These are phyloP conservation scores for Xerus rutilus DNA, from an alignment of 2,797 vertebrate genomes.

Conservation along the genomic window DNA sequence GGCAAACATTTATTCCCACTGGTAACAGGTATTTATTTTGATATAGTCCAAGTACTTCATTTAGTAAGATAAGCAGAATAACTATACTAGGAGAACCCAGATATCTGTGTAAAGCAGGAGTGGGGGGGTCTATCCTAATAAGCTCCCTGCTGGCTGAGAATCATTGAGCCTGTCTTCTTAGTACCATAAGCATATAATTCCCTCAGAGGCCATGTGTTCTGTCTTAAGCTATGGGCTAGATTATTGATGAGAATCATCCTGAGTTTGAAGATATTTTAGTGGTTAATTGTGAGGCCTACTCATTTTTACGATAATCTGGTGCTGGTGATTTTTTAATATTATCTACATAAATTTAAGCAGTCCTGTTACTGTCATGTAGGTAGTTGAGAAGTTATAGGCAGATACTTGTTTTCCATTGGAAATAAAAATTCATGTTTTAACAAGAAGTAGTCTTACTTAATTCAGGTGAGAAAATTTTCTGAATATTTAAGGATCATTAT, in stretches of 20 bases:
- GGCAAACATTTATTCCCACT: background rate
- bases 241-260: background rate
- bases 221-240: background rate
- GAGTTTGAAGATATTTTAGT: background rate
- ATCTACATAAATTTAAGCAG: conserved; percentile 39
- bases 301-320: conserved; percentile 10
- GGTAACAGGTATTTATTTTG: background rate
- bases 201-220: background rate
- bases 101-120: background rate
- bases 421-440: conserved; percentile 42
- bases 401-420: background rate
- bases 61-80: background rate
- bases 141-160: background rate
- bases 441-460: conserved; percentile 46
- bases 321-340: conserved; percentile 25
- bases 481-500: conserved; percentile 41
- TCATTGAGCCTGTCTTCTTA: background rate
- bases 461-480: conserved; percentile 61
- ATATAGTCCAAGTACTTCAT: background rate
- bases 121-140: background rate
- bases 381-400: background rate
- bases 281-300: background rate
- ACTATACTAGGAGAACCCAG: background rate
- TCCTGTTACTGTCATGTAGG: background rate
- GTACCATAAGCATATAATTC: background rate